These are phyloP conservation scores for Dicrurus megarhynchus DNA, from an alignment of 2,113 vertebrate genomes.

Conservation along the genomic window DNA sequence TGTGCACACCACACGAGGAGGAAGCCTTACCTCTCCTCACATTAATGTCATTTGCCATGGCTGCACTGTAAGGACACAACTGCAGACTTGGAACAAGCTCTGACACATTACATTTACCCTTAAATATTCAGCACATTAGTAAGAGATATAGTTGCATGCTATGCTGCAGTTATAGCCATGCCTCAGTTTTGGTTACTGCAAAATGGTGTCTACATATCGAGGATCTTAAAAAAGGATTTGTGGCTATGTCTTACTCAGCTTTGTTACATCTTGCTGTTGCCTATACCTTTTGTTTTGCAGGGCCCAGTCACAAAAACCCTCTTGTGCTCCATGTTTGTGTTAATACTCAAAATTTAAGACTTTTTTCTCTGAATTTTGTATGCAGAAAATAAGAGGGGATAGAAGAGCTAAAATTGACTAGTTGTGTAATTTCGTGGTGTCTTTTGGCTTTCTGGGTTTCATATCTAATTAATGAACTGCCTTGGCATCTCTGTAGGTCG, in stretches of 20 bases:
- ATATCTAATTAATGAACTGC: neutral
- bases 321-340: neutral
- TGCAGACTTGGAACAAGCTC: neutral
- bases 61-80: neutral
- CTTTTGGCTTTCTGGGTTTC: neutral
- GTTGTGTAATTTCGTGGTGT: neutral
- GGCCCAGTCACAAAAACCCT: neutral
- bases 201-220: neutral
- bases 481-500: neutral
- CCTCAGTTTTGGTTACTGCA: neutral
- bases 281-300: neutral
- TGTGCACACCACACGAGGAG: neutral
- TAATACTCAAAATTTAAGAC: neutral
- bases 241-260: neutral
- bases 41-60: accelerated
- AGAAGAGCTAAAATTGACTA: neutral
- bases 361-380: neutral
- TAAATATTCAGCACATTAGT: neutral
- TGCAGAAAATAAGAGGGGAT: neutral
- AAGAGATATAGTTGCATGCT: neutral
- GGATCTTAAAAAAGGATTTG: neutral
- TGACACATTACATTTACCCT: neutral
- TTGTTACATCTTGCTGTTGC: neutral
- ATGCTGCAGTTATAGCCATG: neutral
- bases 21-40: neutral